Conservation (phyloP, 2,113 vertebrate genomes). For the Ciconia boyciana region DNA sequence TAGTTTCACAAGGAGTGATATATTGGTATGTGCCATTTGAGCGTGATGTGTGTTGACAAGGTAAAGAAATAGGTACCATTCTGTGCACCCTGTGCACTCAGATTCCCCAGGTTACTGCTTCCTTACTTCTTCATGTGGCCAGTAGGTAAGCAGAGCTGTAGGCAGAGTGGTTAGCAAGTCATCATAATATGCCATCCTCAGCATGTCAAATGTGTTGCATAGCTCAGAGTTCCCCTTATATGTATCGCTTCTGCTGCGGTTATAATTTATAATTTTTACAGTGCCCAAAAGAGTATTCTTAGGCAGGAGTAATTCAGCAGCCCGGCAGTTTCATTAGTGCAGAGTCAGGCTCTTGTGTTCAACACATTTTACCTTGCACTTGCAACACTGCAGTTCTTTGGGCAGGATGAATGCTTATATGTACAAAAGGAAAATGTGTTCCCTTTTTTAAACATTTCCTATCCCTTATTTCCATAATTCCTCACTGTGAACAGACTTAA, state of each 20-base stretch:
- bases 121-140: background rate
- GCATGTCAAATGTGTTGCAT: constrained; percentile 1
- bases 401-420: constrained; percentile 5
- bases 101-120: background rate
- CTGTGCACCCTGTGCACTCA: background rate
- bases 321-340: constrained; percentile 53
- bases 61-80: background rate
- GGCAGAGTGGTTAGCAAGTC: background rate
- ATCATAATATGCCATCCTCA: constrained; percentile 14
- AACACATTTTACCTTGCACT: constrained; percentile 35
- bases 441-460: background rate
- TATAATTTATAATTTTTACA: constrained; percentile 61
- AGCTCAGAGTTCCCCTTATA: constrained; percentile 5
- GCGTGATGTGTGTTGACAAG: background rate
- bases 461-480: background rate
- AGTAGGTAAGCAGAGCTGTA: background rate
- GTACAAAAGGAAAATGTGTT: background rate
- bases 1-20: background rate
- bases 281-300: constrained; percentile 22
- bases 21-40: background rate
- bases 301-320: constrained; percentile 44
- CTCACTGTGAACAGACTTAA: background rate
- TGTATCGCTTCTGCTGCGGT: background rate
- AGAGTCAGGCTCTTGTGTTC: constrained; percentile 46
- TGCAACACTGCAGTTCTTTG: constrained; percentile 3